phyloP scores from a whole-genome alignment of 2,888 invertebrate species.

The Trissonchulus latispiculum region DNA sequence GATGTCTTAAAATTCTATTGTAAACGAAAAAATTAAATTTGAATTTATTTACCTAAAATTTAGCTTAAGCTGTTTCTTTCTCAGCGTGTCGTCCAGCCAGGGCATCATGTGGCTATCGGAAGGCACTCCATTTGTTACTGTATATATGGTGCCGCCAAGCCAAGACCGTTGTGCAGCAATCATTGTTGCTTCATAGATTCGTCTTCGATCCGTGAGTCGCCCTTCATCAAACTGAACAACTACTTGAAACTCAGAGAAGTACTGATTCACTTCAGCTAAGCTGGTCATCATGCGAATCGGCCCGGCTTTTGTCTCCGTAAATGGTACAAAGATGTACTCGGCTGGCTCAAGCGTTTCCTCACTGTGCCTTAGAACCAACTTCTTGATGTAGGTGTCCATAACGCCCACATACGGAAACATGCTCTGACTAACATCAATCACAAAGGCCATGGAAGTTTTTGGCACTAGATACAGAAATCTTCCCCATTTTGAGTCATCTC shows the following conservation, averaged over 20 bases:
- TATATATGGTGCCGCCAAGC: neutral
- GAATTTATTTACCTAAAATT: too few species aligned
- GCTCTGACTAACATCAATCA: neutral
- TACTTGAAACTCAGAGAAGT: neutral
- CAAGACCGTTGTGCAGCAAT: conserved; percentile 1
- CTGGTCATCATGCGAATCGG: neutral
- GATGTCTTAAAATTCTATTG: too few species aligned
- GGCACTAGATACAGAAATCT: neutral
- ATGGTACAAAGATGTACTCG: conserved; percentile 1
- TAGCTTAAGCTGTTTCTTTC: conserved; percentile 3
- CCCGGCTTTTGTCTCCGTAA: neutral
- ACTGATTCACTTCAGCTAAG: neutral
- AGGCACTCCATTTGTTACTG: conserved; percentile 2
- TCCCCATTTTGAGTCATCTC: conserved; percentile 1
- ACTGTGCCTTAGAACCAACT: neutral
- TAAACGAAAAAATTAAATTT: too few species aligned
- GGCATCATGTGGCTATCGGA: conserved; percentile 7
- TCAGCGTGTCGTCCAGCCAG: neutral
- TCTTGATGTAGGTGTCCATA: neutral
- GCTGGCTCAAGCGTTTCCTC: neutral
- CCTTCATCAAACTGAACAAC: neutral
- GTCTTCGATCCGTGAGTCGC: neutral
- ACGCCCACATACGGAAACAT: neutral
- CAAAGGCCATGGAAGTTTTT: neutral
- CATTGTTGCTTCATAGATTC: neutral